phyloP scores from a whole-genome alignment of 92 coral and sea anemone genomes.

The Porites cylindrica region DNA sequence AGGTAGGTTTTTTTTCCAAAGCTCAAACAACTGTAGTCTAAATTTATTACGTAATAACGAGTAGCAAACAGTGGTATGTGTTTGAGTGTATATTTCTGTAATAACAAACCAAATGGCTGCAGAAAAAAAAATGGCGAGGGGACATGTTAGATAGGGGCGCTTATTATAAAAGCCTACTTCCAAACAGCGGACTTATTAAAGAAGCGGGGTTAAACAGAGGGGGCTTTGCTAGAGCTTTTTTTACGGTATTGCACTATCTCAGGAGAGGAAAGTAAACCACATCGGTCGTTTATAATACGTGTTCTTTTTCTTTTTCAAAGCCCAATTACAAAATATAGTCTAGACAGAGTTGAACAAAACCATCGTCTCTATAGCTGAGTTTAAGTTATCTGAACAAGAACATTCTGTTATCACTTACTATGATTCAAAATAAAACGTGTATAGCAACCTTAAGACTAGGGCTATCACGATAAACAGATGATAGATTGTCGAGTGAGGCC shows the following conservation, averaged over 20 bases:
- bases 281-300: too few species aligned
- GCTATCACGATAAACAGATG: background rate
- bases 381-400: too few species aligned
- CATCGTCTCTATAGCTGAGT: background rate
- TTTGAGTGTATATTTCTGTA: background rate
- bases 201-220: too few species aligned
- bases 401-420: too few species aligned
- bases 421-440: too few species aligned
- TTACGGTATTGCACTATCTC: too few species aligned
- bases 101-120: background rate
- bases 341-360: constrained; percentile 6
- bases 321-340: background rate
- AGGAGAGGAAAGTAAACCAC: too few species aligned
- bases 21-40: constrained; percentile 20
- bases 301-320: background rate
- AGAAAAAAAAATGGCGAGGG: constrained; percentile 1
- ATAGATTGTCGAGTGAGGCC: background rate
- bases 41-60: constrained; percentile 15
- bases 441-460: too few species aligned
- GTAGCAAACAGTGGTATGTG: constrained; percentile 18
- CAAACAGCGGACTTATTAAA: too few species aligned
- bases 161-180: too few species aligned
- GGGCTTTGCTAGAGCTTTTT: too few species aligned
- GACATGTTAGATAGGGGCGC: background rate
- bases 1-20: constrained; percentile 11